Evolutionary conservation across 2,797 vertebrate species (phyloP).

Genomic region (Balearica regulorum): DNA sequence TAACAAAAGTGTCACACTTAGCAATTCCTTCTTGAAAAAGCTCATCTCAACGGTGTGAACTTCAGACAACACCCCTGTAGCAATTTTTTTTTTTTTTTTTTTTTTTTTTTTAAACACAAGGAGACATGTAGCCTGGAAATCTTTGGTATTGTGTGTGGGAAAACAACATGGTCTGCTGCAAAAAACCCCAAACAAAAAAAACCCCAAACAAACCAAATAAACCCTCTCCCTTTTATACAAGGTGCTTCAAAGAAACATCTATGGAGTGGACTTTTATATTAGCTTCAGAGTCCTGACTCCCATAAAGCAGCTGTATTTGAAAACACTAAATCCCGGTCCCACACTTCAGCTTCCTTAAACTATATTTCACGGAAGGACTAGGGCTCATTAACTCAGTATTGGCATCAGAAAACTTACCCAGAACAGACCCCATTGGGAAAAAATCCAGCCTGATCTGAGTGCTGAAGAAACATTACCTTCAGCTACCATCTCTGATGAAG

Average conservation of each 20-base stretch:
- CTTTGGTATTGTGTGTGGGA: rapidly evolving
- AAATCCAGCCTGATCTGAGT: background rate
- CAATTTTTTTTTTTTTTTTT: background rate
- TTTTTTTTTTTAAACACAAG: background rate
- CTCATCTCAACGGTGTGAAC: rapidly evolving
- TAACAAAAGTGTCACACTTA: background rate
- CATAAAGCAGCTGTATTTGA: background rate
- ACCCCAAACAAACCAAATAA: too few relatives aligned
- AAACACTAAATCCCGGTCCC: background rate
- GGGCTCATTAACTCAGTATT: background rate
- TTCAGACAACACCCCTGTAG: background rate
- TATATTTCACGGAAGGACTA: background rate
- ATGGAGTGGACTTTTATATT: too few relatives aligned
- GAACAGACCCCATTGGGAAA: background rate
- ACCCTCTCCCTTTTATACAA: background rate
- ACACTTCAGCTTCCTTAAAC: background rate
- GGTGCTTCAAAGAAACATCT: background rate
- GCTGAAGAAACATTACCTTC: background rate
- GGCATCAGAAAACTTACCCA: background rate
- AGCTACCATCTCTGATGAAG: background rate
- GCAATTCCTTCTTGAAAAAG: background rate
- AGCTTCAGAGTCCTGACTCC: background rate
- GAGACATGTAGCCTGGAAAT: background rate
- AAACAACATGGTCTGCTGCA: rapidly evolving
- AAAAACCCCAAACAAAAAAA: too few relatives aligned